Evolutionary conservation across 2,888 invertebrate species (phyloP), one percentile per base, ranked within the genome.

Genomic region (Cheilosia impressa): DNA sequence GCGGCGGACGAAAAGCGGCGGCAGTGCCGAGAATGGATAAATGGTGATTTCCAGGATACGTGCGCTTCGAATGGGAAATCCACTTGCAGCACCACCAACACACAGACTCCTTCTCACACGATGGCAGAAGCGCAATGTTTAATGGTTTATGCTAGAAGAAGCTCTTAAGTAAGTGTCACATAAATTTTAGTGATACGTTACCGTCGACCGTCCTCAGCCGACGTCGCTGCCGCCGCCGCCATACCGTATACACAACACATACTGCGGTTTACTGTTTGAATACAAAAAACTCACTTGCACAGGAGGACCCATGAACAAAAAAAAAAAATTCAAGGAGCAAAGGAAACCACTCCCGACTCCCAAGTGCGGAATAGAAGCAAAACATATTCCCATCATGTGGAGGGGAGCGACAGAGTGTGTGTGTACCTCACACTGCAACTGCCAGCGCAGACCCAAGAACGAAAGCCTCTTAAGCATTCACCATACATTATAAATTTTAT

Each of bases 401-500:
- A 72, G 69, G 65, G 66, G 38, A 38, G 38, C 10, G 38, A 73
- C 72, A 79, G 79, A 80, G 66, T 41, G 76, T 79, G 19, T 81
- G 38, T 45, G 43, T 4, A 13, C 75, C 62, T 66, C 62, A 63
- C 58, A 53, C 43, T 27, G 10, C 47, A 62, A 57, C 55, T 55
- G 71, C 22, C 53, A 72, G 71, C 62, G 68, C 27, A 72, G 72
- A 71, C 69, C 66, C 57, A 62, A 55, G 80, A 72, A 43, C 79
- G 84, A 87, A 88, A 87, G 87, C 88, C 83, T 88, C 88, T 88
- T 88, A 88, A 88, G 87, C 83, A 88, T 88, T 87, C 87, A 78
- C 88, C 85, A 88, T 88, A 88, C 88, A 88, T 88, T 88, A 88
- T 88, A 88, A 87, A 88, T 88, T 88, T 88, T 88, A 87, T 88